phyloP scores from a whole-genome alignment of 1,140 invertebrate species.

The Drosophila parabipectinata region DNA sequence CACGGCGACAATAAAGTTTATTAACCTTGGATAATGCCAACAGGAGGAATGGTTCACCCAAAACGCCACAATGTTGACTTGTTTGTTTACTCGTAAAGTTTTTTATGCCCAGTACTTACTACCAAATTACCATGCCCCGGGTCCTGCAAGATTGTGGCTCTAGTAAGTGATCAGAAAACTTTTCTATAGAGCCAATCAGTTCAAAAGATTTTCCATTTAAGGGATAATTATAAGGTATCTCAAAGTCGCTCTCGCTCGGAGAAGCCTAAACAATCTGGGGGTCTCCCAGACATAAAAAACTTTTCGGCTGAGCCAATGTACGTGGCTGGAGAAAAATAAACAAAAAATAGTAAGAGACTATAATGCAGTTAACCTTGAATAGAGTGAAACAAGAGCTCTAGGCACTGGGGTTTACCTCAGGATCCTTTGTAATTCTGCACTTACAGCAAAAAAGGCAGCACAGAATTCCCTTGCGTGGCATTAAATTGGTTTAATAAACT shows the following conservation, averaged over 20 bases:
- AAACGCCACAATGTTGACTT: constrained; percentile 54
- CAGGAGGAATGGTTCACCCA: constrained; percentile 37
- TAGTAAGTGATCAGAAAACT: constrained; percentile 3
- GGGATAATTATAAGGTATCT: not conserved
- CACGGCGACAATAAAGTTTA: constrained; percentile 62
- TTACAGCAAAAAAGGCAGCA: constrained; percentile 18
- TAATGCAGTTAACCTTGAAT: constrained; percentile 29
- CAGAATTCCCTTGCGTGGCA: constrained; percentile 51
- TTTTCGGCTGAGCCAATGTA: constrained; percentile 5
- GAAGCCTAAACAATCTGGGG: too few species aligned
- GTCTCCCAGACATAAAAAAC: constrained; percentile 17
- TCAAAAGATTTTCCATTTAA: not conserved
- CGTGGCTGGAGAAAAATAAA: not conserved
- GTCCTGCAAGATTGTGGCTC: not conserved
- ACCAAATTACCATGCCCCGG: constrained; percentile 1
- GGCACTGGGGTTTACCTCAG: constrained; percentile 1
- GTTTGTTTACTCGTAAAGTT: constrained; percentile 62
- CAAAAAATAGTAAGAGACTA: not conserved
- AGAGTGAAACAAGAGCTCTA: not conserved
- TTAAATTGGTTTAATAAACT: constrained; percentile 75
- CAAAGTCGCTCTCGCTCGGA: not conserved
- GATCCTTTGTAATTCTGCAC: constrained; percentile 12
- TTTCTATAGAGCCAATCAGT: not conserved
- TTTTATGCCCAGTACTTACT: constrained; percentile 26
- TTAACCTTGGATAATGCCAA: constrained; percentile 51